Evolutionary conservation across 2,113 vertebrate species (phyloP).

Genomic region (Heloderma charlesbogerti): DNA sequence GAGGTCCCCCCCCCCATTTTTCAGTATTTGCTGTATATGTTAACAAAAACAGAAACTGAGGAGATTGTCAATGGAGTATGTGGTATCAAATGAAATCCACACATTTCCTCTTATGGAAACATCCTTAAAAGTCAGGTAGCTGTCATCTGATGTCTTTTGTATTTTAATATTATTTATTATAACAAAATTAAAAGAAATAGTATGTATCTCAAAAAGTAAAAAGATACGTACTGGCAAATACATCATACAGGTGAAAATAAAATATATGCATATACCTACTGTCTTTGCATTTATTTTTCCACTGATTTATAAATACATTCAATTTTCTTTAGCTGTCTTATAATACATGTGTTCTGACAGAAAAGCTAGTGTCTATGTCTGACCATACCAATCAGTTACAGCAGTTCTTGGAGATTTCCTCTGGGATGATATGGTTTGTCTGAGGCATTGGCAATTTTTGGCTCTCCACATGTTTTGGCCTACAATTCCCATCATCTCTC

Average conservation of each 20-base stretch:
- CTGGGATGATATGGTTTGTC: not conserved
- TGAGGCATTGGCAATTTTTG: not conserved
- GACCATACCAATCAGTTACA: not conserved
- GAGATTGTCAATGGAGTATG: not conserved
- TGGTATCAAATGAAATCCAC: accelerated
- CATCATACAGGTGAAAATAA: not conserved
- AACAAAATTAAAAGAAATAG: not conserved
- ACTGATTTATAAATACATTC: not conserved
- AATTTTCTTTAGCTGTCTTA: not conserved
- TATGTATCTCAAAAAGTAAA: not conserved
- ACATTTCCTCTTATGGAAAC: accelerated
- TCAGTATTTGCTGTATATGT: accelerated
- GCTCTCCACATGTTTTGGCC: too few relatives aligned
- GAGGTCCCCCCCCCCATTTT: not conserved
- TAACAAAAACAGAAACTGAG: accelerated
- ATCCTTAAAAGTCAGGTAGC: accelerated
- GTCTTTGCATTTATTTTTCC: too few relatives aligned
- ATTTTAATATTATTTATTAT: not conserved
- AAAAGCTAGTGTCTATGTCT: not conserved
- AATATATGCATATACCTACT: not conserved
- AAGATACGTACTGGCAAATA: not conserved
- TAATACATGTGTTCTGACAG: not conserved
- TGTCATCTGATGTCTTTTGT: not conserved
- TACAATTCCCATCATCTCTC: too few relatives aligned
- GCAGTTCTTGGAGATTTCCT: not conserved